phyloP scores from a whole-genome alignment of 2,888 invertebrate species.

The Chouioia cunea region DNA sequence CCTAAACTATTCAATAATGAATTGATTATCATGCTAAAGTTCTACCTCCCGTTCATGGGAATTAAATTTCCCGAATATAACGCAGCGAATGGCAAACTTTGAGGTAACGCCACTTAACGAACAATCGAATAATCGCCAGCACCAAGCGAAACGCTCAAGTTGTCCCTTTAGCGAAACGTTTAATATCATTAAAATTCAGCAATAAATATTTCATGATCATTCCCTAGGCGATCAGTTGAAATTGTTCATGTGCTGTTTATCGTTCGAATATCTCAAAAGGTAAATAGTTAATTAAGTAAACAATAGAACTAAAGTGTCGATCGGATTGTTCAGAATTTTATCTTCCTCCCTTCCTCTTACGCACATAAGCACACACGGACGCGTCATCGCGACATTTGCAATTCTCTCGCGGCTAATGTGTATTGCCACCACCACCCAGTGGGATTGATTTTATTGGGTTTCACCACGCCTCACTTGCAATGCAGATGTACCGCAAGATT shows the following conservation, averaged over 20 bases:
- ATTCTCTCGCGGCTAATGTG: constrained; percentile 38
- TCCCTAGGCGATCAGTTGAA: no score
- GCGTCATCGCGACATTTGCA: constrained; percentile 40
- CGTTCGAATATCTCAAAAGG: no score
- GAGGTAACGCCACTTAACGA: background rate
- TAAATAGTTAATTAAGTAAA: no score
- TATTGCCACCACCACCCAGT: constrained; percentile 31
- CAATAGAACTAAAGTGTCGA: background rate
- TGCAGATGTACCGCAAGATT: constrained; percentile 41
- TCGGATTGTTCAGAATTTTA: background rate
- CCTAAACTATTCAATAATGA: no score
- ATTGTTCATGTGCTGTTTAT: no score
- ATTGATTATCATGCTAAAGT: background rate
- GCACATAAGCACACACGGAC: background rate
- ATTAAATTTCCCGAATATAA: background rate
- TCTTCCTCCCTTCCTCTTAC: background rate
- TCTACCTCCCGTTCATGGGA: no score
- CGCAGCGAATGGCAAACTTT: background rate
- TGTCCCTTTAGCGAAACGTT: no score
- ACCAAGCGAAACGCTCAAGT: no score
- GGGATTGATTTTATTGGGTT: constrained; percentile 45
- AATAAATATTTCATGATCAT: no score
- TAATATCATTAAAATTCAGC: no score
- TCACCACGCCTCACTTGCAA: constrained; percentile 38
- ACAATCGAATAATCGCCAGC: background rate